A percentile compares a stretch with the other conserved stretches of the same genome.
These are phyloP conservation scores for Asteroscopus sphinx DNA, from an alignment of 2,888 invertebrate genomes.

Conservation along the genomic window DNA sequence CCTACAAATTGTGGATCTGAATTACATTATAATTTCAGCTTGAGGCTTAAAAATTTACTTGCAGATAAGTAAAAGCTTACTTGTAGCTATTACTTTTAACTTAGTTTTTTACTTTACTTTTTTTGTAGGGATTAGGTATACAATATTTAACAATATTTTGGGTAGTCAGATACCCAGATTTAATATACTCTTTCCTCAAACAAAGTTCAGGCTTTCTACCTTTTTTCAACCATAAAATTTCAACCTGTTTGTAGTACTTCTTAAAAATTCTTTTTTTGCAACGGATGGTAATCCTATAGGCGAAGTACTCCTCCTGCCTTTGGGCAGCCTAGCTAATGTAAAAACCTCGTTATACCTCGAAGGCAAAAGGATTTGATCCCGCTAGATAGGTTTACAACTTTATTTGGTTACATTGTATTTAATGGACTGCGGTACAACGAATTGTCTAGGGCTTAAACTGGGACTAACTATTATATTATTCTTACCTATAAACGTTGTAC, in stretches of 20 bases:
- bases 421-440: conserved; percentile 35
- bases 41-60: no score
- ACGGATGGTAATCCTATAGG: conserved; percentile 40
- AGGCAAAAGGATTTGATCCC: conserved; percentile 63
- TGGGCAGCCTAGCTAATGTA: conserved; percentile 68
- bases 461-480: not conserved
- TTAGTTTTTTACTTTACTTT: no score
- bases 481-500: not conserved
- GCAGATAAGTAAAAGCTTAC: no score
- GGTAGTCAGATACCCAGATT: no score
- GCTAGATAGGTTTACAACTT: conserved; percentile 54
- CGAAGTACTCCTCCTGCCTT: conserved; percentile 45
- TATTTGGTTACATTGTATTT: conserved; percentile 54
- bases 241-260: conserved; percentile 3
- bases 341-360: conserved; percentile 71
- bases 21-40: no score
- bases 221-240: no score
- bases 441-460: conserved; percentile 1
- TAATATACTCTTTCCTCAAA: no score
- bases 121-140: no score
- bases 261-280: conserved; percentile 23
- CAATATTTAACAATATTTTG: no score
- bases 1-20: no score
- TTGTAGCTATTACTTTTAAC: no score
- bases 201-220: no score